A percentile compares a stretch with the other conserved stretches of the same genome.
Conservation (phyloP, 1,140 invertebrate species). For the Aporrectodea caliginosa region DNA sequence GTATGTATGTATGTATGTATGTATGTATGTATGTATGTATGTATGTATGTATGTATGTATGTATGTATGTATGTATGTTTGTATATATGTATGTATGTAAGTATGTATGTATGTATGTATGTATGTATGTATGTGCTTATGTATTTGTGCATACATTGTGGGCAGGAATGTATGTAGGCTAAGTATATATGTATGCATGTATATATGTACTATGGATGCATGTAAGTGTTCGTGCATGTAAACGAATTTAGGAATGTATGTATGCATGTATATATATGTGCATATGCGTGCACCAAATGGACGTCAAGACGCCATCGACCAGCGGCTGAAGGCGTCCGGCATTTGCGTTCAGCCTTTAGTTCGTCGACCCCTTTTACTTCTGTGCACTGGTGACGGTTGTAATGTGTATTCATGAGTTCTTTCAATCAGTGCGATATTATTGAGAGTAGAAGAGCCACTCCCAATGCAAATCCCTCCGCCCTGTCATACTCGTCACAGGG, state of each 20-base stretch:
- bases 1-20: conserved; percentile 7
- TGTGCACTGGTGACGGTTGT: no score
- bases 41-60: conserved; percentile 7
- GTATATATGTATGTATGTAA: no score
- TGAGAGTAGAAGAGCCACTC: no score
- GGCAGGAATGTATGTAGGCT: not conserved
- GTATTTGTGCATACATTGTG: not conserved
- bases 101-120: conserved; percentile 7
- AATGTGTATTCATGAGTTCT: no score
- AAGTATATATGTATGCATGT: conserved; percentile 3
- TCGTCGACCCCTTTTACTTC: no score
- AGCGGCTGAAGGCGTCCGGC: no score
- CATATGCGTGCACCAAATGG: no score
- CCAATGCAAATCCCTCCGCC: no score
- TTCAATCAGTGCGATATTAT: no score
- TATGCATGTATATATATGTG: not conserved
- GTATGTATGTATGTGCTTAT: not conserved
- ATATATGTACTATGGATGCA: not conserved
- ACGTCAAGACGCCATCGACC: no score
- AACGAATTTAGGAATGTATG: not conserved
- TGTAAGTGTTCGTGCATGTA: not conserved
- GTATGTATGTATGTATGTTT: conserved; percentile 7
- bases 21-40: conserved; percentile 7
- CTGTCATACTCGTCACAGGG: no score
- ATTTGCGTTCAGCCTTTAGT: no score